These are phyloP conservation scores for Cephus nigrinus DNA, from an alignment of 2,888 invertebrate species.

Conservation along the genomic window DNA sequence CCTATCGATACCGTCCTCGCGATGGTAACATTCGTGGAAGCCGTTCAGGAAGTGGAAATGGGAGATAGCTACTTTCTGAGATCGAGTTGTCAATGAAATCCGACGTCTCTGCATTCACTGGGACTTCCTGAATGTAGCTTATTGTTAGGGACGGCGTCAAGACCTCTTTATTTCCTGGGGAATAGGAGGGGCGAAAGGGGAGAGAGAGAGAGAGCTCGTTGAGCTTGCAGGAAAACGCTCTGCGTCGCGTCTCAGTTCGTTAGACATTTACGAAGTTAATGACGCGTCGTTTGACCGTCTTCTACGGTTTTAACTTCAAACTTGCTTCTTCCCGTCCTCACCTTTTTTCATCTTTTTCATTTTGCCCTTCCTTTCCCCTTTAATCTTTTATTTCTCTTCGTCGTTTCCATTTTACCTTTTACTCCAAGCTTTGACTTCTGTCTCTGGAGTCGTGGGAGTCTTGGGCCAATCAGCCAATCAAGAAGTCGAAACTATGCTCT, in stretches of 20 bases:
- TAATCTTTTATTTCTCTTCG: neutral
- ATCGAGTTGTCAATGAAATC: neutral
- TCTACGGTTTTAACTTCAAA: conserved; percentile 15
- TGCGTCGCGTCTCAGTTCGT: conserved; percentile 36
- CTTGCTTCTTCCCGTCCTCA: neutral
- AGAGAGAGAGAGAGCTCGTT: conserved; percentile 4
- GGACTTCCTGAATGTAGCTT: neutral
- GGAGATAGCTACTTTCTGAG: neutral
- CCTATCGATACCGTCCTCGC: neutral
- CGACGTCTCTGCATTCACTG: neutral
- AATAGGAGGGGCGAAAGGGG: too few species aligned
- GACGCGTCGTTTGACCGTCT: conserved; percentile 33
- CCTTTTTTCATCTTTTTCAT: conserved; percentile 23
- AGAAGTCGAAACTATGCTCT: neutral
- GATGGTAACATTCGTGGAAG: neutral
- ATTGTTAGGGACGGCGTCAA: neutral
- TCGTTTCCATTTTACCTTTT: neutral
- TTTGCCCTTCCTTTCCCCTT: conserved; percentile 16
- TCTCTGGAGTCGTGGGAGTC: neutral
- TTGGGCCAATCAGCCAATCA: neutral
- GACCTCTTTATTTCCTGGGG: neutral
- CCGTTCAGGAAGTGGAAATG: neutral
- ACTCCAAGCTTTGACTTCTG: neutral
- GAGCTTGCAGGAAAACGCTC: conserved; percentile 25
- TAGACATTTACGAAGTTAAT: conserved; percentile 40